Conservation (phyloP, 2,113 vertebrate genomes). For the Indri indri region DNA sequence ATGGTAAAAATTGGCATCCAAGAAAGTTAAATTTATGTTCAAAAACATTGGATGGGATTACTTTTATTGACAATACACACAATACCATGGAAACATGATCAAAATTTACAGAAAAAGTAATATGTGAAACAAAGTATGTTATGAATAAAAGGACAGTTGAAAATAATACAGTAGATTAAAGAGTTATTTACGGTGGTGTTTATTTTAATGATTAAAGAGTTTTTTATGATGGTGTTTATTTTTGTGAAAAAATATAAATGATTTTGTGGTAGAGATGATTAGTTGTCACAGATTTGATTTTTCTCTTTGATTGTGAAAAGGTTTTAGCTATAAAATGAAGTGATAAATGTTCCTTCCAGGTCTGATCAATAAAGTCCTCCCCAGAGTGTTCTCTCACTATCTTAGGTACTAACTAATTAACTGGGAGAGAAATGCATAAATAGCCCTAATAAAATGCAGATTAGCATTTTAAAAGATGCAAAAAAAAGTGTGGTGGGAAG, state of each 20-base stretch:
- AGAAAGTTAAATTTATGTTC: constrained; percentile 12
- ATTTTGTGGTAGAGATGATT: neutral
- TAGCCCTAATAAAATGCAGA: neutral
- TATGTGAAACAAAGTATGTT: neutral
- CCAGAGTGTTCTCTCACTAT: neutral
- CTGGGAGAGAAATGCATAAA: neutral
- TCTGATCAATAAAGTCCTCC: neutral
- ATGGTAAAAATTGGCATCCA: neutral
- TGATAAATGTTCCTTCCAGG: neutral
- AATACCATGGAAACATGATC: neutral
- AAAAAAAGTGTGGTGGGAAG: neutral
- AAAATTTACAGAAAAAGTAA: neutral
- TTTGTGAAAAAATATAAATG: constrained; percentile 19
- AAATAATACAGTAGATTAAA: neutral
- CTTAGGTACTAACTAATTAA: neutral
- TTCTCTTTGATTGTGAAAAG: neutral
- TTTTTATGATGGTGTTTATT: neutral
- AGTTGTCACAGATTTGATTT: neutral
- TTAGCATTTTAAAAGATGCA: neutral
- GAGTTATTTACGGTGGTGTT: neutral
- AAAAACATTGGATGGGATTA: neutral
- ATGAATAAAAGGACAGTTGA: neutral
- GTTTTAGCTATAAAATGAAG: constrained; percentile 17
- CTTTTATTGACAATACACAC: neutral
- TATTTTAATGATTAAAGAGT: neutral